A percentile compares a stretch with the other conserved stretches of the same genome.
Evolutionary conservation across 2,113 vertebrate genomes (phyloP).

Genomic region (Myotis yumanensis): DNA sequence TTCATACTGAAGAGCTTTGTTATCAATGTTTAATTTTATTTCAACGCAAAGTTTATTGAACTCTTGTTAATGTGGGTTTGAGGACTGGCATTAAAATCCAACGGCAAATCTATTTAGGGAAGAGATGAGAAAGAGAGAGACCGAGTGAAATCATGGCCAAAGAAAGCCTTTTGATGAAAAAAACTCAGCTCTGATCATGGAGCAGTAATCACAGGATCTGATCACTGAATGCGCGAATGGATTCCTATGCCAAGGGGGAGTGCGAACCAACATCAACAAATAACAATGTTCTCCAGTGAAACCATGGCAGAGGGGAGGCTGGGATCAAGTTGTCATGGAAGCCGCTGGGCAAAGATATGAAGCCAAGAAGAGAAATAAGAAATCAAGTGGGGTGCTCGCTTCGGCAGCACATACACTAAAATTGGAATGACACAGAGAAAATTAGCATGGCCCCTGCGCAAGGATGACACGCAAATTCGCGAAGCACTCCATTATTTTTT

Average conservation of each 20-base stretch:
- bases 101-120: not conserved
- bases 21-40: not conserved
- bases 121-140: not conserved
- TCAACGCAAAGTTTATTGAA: not conserved
- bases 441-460: too few species aligned
- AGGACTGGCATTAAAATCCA: constrained; percentile 12
- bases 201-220: not conserved
- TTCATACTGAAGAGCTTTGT: not conserved
- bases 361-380: not conserved
- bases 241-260: not conserved
- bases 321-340: not conserved
- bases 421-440: too few species aligned
- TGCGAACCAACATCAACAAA: not conserved
- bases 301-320: not conserved
- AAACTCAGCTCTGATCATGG: not conserved
- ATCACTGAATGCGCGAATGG: not conserved
- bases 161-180: not conserved
- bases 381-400: not conserved
- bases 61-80: not conserved
- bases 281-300: not conserved
- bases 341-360: not conserved
- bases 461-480: too few species aligned
- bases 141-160: not conserved
- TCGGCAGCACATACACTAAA: too few species aligned
- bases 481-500: too few species aligned